A percentile compares a stretch with the other conserved stretches of the same genome.
phyloP scores from a whole-genome alignment of 2,888 invertebrate species.

The Cabera pusaria region DNA sequence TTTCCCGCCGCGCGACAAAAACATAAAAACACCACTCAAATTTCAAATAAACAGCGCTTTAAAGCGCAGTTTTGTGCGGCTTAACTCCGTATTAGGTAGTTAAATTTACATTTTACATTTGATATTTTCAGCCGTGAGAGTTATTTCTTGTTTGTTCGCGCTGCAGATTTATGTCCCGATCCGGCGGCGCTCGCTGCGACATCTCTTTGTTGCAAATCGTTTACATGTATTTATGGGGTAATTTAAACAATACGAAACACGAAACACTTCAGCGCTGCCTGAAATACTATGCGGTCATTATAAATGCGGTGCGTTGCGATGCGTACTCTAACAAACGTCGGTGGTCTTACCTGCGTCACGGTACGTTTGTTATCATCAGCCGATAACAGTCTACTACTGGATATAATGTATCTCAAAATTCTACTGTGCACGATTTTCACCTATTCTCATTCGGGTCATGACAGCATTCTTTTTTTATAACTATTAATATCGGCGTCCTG shows the following conservation, averaged over 20 bases:
- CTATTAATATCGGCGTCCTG: too few relatives aligned
- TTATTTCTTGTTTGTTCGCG: slow-evolving; percentile 64
- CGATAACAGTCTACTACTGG: too few relatives aligned
- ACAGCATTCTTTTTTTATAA: too few relatives aligned
- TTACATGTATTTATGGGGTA: slow-evolving; percentile 73
- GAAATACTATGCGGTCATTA: slow-evolving; percentile 57
- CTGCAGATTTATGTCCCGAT: slow-evolving; percentile 64
- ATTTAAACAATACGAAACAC: slow-evolving; percentile 66
- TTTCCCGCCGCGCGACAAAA: slow-evolving; percentile 65
- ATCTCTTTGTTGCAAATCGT: slow-evolving; percentile 67
- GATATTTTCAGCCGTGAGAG: slow-evolving; percentile 79
- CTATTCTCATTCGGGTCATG: too few relatives aligned
- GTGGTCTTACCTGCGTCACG: too few relatives aligned
- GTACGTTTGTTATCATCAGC: too few relatives aligned
- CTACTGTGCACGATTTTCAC: too few relatives aligned
- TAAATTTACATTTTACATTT: slow-evolving; percentile 81
- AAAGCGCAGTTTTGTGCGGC: slow-evolving; percentile 64
- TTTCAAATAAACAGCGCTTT: slow-evolving; percentile 73
- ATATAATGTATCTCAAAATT: too few relatives aligned
- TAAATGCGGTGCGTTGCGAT: slow-evolving; percentile 34
- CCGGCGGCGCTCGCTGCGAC: slow-evolving; percentile 52
- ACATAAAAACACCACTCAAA: slow-evolving; percentile 78
- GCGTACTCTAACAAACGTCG: too few relatives aligned
- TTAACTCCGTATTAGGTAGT: slow-evolving; percentile 77
- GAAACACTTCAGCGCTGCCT: slow-evolving; percentile 60